A percentile compares a stretch with the other conserved stretches of the same genome.
Evolutionary conservation across 2,888 invertebrate genomes (phyloP).

Genomic region (Melolontha melolontha): DNA sequence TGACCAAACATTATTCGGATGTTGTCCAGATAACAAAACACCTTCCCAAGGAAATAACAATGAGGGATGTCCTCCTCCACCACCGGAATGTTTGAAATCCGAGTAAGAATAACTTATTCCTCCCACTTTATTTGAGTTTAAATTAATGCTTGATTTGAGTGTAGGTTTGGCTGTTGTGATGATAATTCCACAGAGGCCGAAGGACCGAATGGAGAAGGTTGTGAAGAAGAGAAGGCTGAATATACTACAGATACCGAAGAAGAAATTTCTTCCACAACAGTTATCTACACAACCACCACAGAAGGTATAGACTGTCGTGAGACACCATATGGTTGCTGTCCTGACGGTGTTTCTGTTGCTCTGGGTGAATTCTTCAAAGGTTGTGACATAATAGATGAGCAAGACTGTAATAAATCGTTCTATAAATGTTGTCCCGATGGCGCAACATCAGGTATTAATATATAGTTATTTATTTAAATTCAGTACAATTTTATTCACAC

Average conservation of each 20-base stretch:
- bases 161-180: slow-evolving; percentile 85
- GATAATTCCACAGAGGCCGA: slow-evolving; percentile 79
- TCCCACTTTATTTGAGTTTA: slow-evolving; percentile 45
- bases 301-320: slow-evolving; percentile 65
- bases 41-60: slow-evolving; percentile 83
- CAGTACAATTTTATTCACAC: slow-evolving; percentile 1
- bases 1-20: slow-evolving; percentile 85
- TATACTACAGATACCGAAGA: slow-evolving; percentile 52
- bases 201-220: slow-evolving; percentile 58
- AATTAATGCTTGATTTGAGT: slow-evolving; percentile 53
- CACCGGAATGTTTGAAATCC: slow-evolving; percentile 71
- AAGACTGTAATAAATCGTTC: slow-evolving; percentile 70
- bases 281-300: slow-evolving; percentile 52
- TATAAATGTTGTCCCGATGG: slow-evolving; percentile 83
- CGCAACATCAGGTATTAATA: slow-evolving; percentile 69
- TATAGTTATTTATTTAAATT: too few species aligned
- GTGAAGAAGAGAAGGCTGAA: slow-evolving; percentile 56
- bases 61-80: slow-evolving; percentile 82
- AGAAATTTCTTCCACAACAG: slow-evolving; percentile 41
- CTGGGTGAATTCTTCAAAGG: slow-evolving; percentile 75
- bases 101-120: slow-evolving; percentile 63
- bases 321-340: slow-evolving; percentile 81
- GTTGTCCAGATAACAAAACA: slow-evolving; percentile 84
- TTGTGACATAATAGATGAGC: slow-evolving; percentile 57
- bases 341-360: slow-evolving; percentile 74